These are phyloP conservation scores for Pseudomyrmex flavicornis DNA, from an alignment of 1,140 invertebrate genomes.

Conservation along the genomic window DNA sequence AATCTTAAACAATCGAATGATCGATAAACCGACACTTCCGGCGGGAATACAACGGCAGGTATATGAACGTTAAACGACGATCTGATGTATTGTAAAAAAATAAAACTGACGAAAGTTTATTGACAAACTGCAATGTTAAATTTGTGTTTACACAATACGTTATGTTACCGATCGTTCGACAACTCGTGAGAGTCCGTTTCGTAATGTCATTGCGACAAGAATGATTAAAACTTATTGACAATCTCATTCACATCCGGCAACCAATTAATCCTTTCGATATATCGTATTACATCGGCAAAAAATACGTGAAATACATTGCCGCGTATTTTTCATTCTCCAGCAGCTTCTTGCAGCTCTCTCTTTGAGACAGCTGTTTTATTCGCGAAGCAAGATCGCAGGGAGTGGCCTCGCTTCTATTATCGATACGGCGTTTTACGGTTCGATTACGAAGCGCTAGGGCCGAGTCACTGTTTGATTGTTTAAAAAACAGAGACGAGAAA, in stretches of 20 bases:
- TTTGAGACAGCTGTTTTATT: slow-evolving; percentile 9
- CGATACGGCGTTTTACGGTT: slow-evolving; percentile 45
- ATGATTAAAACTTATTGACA: slow-evolving; percentile 21
- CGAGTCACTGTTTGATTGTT: slow-evolving; percentile 65
- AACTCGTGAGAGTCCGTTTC: not conserved
- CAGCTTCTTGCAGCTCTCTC: slow-evolving; percentile 34
- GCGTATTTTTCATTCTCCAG: slow-evolving; percentile 12
- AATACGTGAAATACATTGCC: slow-evolving; percentile 11
- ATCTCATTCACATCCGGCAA: slow-evolving; percentile 40
- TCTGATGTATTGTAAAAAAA: not conserved
- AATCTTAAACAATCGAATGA: slow-evolving; percentile 67
- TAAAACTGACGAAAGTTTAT: not conserved
- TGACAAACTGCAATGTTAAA: not conserved
- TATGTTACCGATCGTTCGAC: not conserved
- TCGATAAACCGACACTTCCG: slow-evolving; percentile 38
- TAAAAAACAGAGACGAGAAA: slow-evolving; percentile 59
- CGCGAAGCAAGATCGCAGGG: slow-evolving; percentile 10
- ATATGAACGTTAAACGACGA: slow-evolving; percentile 18
- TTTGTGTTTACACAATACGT: not conserved
- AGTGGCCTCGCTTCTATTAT: slow-evolving; percentile 38
- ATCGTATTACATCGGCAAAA: slow-evolving; percentile 6
- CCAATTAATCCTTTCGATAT: slow-evolving; percentile 48
- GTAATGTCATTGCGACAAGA: not conserved
- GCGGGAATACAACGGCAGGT: not conserved
- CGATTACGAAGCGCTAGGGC: slow-evolving; percentile 46